A percentile compares a stretch with the other conserved stretches of the same genome.
These are phyloP conservation scores for Plebejus argus DNA, from an alignment of 2,888 invertebrate species.

Conservation along the genomic window DNA sequence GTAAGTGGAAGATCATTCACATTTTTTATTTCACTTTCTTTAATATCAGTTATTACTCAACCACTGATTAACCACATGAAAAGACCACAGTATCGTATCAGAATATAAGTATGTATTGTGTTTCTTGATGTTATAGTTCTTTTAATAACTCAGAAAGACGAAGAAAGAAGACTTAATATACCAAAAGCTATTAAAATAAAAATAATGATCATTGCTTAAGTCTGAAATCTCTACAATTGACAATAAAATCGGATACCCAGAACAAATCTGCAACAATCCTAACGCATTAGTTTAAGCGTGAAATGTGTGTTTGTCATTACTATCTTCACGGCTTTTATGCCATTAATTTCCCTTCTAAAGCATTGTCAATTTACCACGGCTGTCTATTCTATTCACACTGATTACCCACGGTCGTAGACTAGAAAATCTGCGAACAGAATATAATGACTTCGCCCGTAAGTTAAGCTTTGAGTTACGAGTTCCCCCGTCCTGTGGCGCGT, in stretches of 20 bases:
- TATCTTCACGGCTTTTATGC: slow-evolving; percentile 71
- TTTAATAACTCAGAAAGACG: not conserved
- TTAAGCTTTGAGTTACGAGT: slow-evolving; percentile 37
- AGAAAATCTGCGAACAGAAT: slow-evolving; percentile 40
- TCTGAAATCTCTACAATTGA: slow-evolving; percentile 39
- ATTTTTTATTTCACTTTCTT: not conserved
- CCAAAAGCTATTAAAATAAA: slow-evolving; percentile 22
- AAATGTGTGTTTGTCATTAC: slow-evolving; percentile 76
- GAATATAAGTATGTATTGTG: too few species aligned
- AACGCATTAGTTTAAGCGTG: slow-evolving; percentile 62
- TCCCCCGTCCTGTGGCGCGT: slow-evolving; percentile 52
- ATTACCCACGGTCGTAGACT: slow-evolving; percentile 52
- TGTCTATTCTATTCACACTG: slow-evolving; percentile 63
- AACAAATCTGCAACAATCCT: slow-evolving; percentile 65
- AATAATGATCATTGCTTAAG: slow-evolving; percentile 25
- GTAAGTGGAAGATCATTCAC: not conserved
- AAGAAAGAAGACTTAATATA: not conserved
- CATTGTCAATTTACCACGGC: slow-evolving; percentile 71
- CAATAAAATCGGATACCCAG: slow-evolving; percentile 53
- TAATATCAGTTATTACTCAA: not conserved
- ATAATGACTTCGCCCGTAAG: slow-evolving; percentile 44
- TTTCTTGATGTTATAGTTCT: not conserved
- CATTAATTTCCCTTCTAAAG: slow-evolving; percentile 74
- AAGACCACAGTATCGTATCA: not conserved
- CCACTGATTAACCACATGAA: not conserved